phyloP scores from a whole-genome alignment of 2,797 vertebrate genomes.

The Manis pentadactyla region DNA sequence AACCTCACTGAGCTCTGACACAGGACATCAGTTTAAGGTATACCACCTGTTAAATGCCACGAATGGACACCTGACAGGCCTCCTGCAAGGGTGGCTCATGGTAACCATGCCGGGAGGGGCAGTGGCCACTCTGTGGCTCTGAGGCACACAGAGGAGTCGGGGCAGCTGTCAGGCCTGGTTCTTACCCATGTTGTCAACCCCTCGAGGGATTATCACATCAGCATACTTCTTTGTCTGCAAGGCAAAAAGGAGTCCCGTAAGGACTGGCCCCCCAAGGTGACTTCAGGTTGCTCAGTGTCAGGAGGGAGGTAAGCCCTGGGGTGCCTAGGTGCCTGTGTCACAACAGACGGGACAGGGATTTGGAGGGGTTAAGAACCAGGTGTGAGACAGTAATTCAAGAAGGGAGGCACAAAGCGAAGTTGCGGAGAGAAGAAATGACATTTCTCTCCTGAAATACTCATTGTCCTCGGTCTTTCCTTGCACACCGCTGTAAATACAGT shows the following conservation, averaged over 20 bases:
- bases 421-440: rapidly evolving
- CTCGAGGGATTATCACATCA: slow-evolving; percentile 97
- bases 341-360: background rate
- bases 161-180: background rate
- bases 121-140: background rate
- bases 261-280: background rate
- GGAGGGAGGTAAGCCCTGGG: background rate
- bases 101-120: rapidly evolving
- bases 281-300: rapidly evolving
- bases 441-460: background rate
- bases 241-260: slow-evolving; percentile 54
- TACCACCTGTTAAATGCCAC: background rate
- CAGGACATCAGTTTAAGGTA: background rate
- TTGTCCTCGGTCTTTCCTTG: background rate
- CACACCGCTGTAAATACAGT: rapidly evolving
- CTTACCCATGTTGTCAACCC: slow-evolving; percentile 99
- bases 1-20: background rate
- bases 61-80: rapidly evolving
- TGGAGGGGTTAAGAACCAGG: no score
- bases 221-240: slow-evolving; percentile 98
- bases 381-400: background rate
- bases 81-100: no score
- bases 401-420: background rate
- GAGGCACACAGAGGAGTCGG: background rate
- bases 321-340: background rate